Conservation (phyloP, 2,888 invertebrate species). For the Nowickia ferox region DNA sequence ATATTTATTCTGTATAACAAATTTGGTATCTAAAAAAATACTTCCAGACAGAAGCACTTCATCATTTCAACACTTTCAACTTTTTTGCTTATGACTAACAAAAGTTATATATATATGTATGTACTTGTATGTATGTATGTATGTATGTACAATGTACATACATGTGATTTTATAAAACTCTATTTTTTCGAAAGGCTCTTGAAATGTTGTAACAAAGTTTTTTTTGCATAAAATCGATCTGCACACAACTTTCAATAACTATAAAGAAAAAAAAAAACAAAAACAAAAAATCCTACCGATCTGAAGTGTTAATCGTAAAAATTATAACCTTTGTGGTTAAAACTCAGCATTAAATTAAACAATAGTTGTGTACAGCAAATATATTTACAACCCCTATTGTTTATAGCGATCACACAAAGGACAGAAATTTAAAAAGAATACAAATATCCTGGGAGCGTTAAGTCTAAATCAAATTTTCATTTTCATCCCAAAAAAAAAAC, state of each 20-base stretch:
- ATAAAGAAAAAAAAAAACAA: background rate
- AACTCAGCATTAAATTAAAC: conserved; percentile 65
- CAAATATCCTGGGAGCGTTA: conserved; percentile 73
- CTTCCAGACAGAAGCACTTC: conserved; percentile 53
- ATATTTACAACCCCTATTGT: conserved; percentile 71
- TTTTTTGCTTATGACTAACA: conserved; percentile 15
- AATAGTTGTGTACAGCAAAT: conserved; percentile 68
- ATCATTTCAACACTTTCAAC: conserved; percentile 43
- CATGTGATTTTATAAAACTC: background rate
- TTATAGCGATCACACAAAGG: conserved; percentile 61
- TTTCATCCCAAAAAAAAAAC: conserved; percentile 45
- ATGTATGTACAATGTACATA: background rate
- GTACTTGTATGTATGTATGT: too few species aligned
- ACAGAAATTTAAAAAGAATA: conserved; percentile 47
- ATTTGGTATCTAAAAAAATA: background rate
- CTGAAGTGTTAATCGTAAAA: conserved; percentile 68
- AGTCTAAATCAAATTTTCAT: conserved; percentile 61
- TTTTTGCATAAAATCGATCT: conserved; percentile 28
- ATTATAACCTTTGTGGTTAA: conserved; percentile 65
- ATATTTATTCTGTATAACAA: background rate
- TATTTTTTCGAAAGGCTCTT: conserved; percentile 53
- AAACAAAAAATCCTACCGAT: conserved; percentile 13
- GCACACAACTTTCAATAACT: conserved; percentile 5
- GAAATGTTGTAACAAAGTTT: conserved; percentile 66
- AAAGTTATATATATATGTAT: background rate